A percentile compares a stretch with the other conserved stretches of the same genome.
These are phyloP conservation scores for Steinernema scapterisci DNA, from an alignment of 2,888 invertebrate species.

Conservation along the genomic window DNA sequence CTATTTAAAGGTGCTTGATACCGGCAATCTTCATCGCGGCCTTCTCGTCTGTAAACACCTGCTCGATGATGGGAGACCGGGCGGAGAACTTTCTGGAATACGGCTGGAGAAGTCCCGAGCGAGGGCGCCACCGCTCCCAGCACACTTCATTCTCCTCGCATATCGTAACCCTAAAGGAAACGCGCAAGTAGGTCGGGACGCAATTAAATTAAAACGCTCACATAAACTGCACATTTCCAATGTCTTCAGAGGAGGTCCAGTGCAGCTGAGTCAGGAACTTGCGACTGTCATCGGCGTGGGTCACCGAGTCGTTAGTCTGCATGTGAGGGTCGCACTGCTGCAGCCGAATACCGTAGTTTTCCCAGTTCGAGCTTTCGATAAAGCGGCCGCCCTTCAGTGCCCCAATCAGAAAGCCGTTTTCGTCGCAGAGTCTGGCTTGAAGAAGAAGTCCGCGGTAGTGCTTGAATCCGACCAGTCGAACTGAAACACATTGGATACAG, in stretches of 20 bases:
- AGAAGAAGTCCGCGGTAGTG: slow-evolving; percentile 50
- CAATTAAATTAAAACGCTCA: slow-evolving; percentile 37
- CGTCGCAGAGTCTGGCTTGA: slow-evolving; percentile 47
- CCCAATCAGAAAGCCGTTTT: slow-evolving; percentile 50
- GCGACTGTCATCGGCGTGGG: slow-evolving; percentile 51
- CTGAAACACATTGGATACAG: slow-evolving; percentile 33
- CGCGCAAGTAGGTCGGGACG: slow-evolving; percentile 2
- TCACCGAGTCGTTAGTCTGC: slow-evolving; percentile 48
- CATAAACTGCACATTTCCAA: slow-evolving; percentile 57
- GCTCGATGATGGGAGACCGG: slow-evolving; percentile 18
- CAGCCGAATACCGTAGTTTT: slow-evolving; percentile 45
- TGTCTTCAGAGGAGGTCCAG: slow-evolving; percentile 49
- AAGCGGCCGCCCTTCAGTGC: slow-evolving; percentile 52
- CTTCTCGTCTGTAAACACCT: slow-evolving; percentile 36
- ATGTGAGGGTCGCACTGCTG: slow-evolving; percentile 48
- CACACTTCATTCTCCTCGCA: slow-evolving; percentile 50
- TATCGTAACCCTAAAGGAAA: neutral
- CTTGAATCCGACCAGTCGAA: slow-evolving; percentile 34
- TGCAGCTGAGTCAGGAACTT: slow-evolving; percentile 52
- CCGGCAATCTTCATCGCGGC: slow-evolving; percentile 34
- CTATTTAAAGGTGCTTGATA: slow-evolving; percentile 22
- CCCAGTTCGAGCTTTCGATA: slow-evolving; percentile 44
- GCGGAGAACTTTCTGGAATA: neutral
- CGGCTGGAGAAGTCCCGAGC: slow-evolving; percentile 44
- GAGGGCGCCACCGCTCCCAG: slow-evolving; percentile 56